phyloP scores from a whole-genome alignment of 2,888 invertebrate genomes.

The Spicauda simplicius region DNA sequence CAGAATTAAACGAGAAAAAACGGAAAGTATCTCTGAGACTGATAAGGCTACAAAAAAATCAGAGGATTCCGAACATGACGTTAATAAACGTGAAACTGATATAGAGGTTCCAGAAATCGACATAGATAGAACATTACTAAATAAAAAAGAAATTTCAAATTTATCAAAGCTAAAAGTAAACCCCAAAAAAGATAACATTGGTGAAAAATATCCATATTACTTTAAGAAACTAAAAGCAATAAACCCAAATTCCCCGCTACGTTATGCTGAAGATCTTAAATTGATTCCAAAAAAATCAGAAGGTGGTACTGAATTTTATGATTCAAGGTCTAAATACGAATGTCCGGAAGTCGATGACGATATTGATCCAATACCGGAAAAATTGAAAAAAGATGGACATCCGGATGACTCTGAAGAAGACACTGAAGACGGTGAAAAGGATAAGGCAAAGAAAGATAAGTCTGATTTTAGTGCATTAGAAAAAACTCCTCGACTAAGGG shows the following conservation, averaged over 20 bases:
- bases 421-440: constrained; percentile 48
- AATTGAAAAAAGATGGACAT: constrained; percentile 64
- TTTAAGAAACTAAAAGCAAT: constrained; percentile 63
- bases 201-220: constrained; percentile 89
- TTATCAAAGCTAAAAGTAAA: constrained; percentile 51
- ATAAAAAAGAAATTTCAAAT: constrained; percentile 55
- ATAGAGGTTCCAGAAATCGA: constrained; percentile 66
- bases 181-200: constrained; percentile 36
- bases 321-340: constrained; percentile 81
- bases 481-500: constrained; percentile 81
- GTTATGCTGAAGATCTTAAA: constrained; percentile 87
- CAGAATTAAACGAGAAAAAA: constrained; percentile 54
- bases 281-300: constrained; percentile 86
- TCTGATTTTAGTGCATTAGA: constrained; percentile 56
- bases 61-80: constrained; percentile 50
- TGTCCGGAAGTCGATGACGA: constrained; percentile 84
- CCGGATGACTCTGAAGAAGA: constrained; percentile 62
- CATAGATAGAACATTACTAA: constrained; percentile 61
- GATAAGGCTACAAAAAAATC: constrained; percentile 12
- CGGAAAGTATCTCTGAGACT: constrained; percentile 23
- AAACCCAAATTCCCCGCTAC: constrained; percentile 85
- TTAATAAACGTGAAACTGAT: constrained; percentile 59
- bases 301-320: constrained; percentile 89
- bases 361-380: constrained; percentile 83
- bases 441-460: constrained; percentile 48